phyloP scores from a whole-genome alignment of 2,888 invertebrate species.

The Mythimna ferrago region DNA sequence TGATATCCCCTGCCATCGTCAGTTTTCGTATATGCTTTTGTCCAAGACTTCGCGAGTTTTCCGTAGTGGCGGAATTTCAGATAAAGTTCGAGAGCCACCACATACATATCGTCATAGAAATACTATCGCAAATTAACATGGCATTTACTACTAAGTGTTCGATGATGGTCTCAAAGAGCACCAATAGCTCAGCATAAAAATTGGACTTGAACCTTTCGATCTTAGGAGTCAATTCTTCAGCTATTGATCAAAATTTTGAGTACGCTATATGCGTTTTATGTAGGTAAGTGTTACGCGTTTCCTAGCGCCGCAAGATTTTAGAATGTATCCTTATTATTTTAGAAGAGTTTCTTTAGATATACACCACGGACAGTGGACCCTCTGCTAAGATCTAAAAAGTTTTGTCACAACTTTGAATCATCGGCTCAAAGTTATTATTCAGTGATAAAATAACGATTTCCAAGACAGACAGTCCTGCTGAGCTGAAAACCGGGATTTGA shows the following conservation, averaged over 20 bases:
- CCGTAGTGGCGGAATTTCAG: background rate
- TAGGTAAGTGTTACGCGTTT: constrained; percentile 19
- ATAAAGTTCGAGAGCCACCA: constrained; percentile 57
- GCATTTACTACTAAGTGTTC: background rate
- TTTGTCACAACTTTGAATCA: constrained; percentile 9
- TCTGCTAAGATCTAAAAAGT: background rate
- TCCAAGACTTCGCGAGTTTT: background rate
- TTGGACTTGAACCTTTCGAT: background rate
- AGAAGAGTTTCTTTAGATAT: background rate
- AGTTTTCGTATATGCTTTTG: background rate
- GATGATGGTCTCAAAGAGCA: background rate
- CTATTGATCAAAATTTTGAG: constrained; percentile 2
- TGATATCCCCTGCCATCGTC: constrained; percentile 8
- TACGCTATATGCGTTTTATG: background rate
- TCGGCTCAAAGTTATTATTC: constrained; percentile 3
- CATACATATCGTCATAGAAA: constrained; percentile 55
- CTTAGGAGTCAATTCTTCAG: background rate
- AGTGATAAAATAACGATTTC: constrained; percentile 38
- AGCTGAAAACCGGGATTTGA: background rate
- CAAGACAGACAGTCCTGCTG: background rate
- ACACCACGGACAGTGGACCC: background rate
- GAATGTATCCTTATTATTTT: constrained; percentile 14
- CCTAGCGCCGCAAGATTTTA: constrained; percentile 57
- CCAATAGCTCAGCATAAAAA: constrained; percentile 3
- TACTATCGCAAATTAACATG: constrained; percentile 38